phyloP scores from a whole-genome alignment of 2,797 vertebrate species.

The Columba guinea region DNA sequence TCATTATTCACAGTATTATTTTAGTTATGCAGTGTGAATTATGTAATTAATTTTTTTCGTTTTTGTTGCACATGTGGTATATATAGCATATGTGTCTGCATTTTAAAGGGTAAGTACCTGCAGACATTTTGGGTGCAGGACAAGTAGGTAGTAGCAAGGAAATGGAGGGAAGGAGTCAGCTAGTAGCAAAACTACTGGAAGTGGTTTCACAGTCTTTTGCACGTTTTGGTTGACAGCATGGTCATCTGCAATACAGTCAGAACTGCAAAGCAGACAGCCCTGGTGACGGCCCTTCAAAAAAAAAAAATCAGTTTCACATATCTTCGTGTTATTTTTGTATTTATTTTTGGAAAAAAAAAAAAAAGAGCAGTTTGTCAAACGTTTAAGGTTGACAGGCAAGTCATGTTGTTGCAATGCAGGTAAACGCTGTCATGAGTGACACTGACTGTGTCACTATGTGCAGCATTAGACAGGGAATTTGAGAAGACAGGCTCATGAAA shows the following conservation, averaged over 20 bases:
- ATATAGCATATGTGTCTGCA: background rate
- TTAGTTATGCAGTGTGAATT: background rate
- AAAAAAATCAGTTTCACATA: background rate
- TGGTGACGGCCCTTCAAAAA: background rate
- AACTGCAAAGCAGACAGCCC: background rate
- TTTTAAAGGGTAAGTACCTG: background rate
- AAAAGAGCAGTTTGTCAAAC: conserved; percentile 65
- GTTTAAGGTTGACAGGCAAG: conserved; percentile 64
- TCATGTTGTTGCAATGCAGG: conserved; percentile 61
- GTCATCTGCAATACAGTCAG: background rate
- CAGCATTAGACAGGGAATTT: conserved; percentile 65
- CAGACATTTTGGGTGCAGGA: background rate
- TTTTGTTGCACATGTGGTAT: background rate
- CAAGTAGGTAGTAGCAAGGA: background rate
- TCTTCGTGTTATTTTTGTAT: conserved; percentile 22
- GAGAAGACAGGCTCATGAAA: conserved; percentile 75
- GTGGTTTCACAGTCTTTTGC: background rate
- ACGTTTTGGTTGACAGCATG: background rate
- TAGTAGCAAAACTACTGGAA: background rate
- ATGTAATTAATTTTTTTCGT: background rate
- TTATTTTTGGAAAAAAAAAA: background rate
- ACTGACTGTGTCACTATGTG: conserved; percentile 53
- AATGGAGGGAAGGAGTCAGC: background rate
- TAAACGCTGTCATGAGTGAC: conserved; percentile 64
- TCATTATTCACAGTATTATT: background rate